Conservation (phyloP, 2,113 vertebrate species). For the Noturus placidus region DNA sequence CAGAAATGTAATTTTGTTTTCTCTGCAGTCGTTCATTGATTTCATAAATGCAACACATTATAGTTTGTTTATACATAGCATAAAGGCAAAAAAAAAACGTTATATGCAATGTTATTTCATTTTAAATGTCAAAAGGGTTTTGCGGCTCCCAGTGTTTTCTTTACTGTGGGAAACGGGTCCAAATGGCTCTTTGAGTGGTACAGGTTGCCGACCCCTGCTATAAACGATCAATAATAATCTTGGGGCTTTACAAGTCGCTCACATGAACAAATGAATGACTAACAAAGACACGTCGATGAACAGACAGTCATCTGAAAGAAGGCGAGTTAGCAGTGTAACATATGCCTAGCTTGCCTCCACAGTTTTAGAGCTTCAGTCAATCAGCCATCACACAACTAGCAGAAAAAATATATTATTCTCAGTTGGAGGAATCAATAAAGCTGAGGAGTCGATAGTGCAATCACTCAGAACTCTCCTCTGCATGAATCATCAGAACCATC, state of each 20-base stretch:
- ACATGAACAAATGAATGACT: neutral
- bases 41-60: too few species aligned
- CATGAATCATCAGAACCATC: neutral
- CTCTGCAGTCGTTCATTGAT: too few species aligned
- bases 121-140: too few species aligned
- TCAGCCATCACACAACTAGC: neutral
- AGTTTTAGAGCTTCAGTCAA: neutral
- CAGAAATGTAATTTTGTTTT: too few species aligned
- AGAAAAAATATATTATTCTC: neutral
- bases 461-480: neutral
- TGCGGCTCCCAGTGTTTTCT: too few species aligned
- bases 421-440: neutral
- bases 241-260: neutral
- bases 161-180: too few species aligned
- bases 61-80: too few species aligned
- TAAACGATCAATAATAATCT: too few species aligned
- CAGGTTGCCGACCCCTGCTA: too few species aligned
- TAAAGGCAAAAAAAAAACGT: too few species aligned
- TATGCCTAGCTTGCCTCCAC: neutral
- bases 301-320: neutral
- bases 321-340: neutral
- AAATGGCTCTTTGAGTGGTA: too few species aligned
- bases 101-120: too few species aligned
- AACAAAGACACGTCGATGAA: neutral
- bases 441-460: neutral